phyloP scores from a whole-genome alignment of 2,888 invertebrate species.

The Rhopalosiphum nymphaeae region DNA sequence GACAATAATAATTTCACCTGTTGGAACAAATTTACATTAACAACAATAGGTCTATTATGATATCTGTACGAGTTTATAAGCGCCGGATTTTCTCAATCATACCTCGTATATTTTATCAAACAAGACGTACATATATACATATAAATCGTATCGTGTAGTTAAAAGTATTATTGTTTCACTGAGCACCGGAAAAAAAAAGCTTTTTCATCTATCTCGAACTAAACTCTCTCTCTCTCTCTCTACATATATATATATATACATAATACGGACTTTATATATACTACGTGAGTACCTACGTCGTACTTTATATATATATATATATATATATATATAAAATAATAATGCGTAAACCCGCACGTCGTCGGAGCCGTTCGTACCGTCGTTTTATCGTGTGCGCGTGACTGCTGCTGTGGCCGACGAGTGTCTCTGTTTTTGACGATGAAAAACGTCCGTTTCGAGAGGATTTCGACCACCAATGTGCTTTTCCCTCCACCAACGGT shows the following conservation, averaged over 20 bases:
- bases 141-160: not conserved
- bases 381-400: slow-evolving; percentile 25
- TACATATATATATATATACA: too few relatives aligned
- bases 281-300: not conserved
- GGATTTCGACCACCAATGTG: slow-evolving; percentile 2
- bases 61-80: not conserved
- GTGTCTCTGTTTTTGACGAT: slow-evolving; percentile 53
- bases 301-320: not conserved
- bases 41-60: not conserved
- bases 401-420: slow-evolving; percentile 12
- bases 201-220: not conserved
- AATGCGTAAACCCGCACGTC: not conserved
- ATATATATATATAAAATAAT: not conserved
- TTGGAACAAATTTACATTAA: not conserved
- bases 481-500: not conserved
- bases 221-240: not conserved
- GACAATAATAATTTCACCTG: not conserved
- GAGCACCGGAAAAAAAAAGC: not conserved
- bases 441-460: slow-evolving; percentile 50
- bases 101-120: not conserved
- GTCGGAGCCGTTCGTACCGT: not conserved
- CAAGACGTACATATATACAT: not conserved
- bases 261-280: not conserved
- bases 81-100: not conserved
- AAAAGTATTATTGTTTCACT: not conserved